Percentiles rank a stretch among this genome's conserved stretches.
These are phyloP conservation scores for Urophycis tenuis DNA, from an alignment of 2,797 vertebrate genomes.

Conservation along the genomic window DNA sequence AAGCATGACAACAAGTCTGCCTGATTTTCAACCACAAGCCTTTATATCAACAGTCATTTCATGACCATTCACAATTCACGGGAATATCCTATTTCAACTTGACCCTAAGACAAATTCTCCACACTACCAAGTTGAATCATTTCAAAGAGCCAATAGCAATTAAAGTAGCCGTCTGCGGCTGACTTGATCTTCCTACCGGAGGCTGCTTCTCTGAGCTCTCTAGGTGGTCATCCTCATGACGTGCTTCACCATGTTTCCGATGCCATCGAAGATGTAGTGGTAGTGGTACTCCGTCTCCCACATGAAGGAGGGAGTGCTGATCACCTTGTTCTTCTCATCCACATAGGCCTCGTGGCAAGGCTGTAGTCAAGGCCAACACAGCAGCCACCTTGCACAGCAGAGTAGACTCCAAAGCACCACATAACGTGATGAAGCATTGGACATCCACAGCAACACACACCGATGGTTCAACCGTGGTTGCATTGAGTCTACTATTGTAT, in stretches of 20 bases:
- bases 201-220: slow-evolving; percentile 36
- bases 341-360: slow-evolving; percentile 61
- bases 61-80: slow-evolving; percentile 34
- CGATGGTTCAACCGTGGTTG: background rate
- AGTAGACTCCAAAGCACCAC: background rate
- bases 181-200: slow-evolving; percentile 9
- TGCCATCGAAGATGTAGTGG: slow-evolving; percentile 71
- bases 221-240: slow-evolving; percentile 67
- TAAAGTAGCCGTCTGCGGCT: background rate
- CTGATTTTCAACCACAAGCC: slow-evolving; percentile 39
- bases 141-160: background rate
- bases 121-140: background rate
- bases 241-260: slow-evolving; percentile 72
- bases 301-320: slow-evolving; percentile 72
- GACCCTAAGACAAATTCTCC: background rate
- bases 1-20: slow-evolving; percentile 11
- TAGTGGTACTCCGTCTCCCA: slow-evolving; percentile 72
- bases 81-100: slow-evolving; percentile 14
- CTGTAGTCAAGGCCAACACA: slow-evolving; percentile 46
- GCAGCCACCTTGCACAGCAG: background rate
- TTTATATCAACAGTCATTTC: slow-evolving; percentile 39
- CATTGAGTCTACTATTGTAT: background rate
- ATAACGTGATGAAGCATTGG: background rate
- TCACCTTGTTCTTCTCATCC: slow-evolving; percentile 73
- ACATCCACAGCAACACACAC: background rate